Base-by-base conservation (phyloP, 2,888 invertebrate species). In the Tetrapedia diversipes region DNA sequence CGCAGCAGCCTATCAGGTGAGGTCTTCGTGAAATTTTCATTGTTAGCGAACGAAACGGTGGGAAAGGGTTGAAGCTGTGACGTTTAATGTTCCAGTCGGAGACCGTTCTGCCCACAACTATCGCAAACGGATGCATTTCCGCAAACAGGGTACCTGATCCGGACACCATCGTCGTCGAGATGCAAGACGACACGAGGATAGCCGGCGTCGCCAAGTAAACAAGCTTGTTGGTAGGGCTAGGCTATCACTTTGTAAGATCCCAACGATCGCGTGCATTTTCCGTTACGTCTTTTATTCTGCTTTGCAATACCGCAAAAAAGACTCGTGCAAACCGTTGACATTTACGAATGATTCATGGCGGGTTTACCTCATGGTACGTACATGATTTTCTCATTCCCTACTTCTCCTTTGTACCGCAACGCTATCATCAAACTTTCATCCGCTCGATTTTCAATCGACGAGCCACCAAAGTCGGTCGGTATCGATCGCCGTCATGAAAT, bases 1-100 rank as follows among this genome's bases (percentile, higher is more conserved):
- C 88, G 95, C 95, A 47, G 94, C 95, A 61, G 93, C 94, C 51
- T 94, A 93, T 89, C 94, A 94, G 92, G 94, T 94, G 84, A 79
- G 72, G 66, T 24, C 34, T 51, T 69, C 53, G 59, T 64, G 68
- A 8, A 14, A 47, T 7, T 16, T 14, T 7, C n/a, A n/a, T n/a
- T n/a, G n/a, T n/a, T n/a, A n/a, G 22, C 10, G 6, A 10, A 22
- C n/a, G 8, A 14, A 24, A 4, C 1, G 8, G 2, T 7, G 1
- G 3, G 22, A 1, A 32, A 10, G 1, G 4, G 0, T 11, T 27
- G 0, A 19, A 29, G 16, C 41, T 4, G 14, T 2, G 10, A 47
- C 32, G 1, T 39, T 10, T 11, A 37, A 6, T 22, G 2, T 75
- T 74, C 2, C 79, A 91, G 91, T 91, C 91, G 64, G 91, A 91